These are phyloP conservation scores for Oreochromis tanganicae DNA, from an alignment of 2,113 vertebrate genomes.

Conservation along the genomic window DNA sequence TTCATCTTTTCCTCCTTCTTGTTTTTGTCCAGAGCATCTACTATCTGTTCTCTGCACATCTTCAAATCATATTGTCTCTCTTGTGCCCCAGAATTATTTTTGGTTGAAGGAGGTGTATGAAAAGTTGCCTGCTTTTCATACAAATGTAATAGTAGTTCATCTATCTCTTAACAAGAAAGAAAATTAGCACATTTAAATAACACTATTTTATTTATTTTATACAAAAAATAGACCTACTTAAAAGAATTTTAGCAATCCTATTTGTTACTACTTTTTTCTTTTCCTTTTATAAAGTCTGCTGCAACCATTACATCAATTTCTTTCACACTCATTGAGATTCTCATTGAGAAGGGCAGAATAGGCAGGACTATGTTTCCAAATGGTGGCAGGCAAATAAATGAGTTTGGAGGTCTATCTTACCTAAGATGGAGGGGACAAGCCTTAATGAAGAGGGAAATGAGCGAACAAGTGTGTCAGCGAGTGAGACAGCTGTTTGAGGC, in stretches of 20 bases:
- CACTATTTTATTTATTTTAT: not conserved
- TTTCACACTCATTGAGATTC: not conserved
- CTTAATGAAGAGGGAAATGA: slow-evolving; percentile 53
- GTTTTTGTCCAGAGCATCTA: not conserved
- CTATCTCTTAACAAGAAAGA: not conserved
- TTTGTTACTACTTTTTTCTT: not conserved
- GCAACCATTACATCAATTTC: not conserved
- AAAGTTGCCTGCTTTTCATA: not conserved
- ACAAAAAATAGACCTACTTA: not conserved
- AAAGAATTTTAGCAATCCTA: not conserved
- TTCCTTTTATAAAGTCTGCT: not conserved
- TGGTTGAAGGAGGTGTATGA: not conserved
- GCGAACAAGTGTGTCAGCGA: slow-evolving; percentile 13
- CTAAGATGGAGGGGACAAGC: not conserved
- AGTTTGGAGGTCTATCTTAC: slow-evolving; percentile 16
- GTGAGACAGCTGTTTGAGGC: slow-evolving; percentile 35
- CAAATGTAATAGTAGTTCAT: not conserved
- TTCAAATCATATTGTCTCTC: not conserved
- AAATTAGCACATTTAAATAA: not conserved
- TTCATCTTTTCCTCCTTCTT: not conserved
- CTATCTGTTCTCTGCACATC: not conserved
- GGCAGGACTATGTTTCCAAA: not conserved
- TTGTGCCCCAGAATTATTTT: not conserved
- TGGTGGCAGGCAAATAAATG: slow-evolving; percentile 27
- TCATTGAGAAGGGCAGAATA: not conserved